These are phyloP conservation scores for Sebastes elongatus DNA, from an alignment of 2,797 vertebrate species.

Conservation along the genomic window DNA sequence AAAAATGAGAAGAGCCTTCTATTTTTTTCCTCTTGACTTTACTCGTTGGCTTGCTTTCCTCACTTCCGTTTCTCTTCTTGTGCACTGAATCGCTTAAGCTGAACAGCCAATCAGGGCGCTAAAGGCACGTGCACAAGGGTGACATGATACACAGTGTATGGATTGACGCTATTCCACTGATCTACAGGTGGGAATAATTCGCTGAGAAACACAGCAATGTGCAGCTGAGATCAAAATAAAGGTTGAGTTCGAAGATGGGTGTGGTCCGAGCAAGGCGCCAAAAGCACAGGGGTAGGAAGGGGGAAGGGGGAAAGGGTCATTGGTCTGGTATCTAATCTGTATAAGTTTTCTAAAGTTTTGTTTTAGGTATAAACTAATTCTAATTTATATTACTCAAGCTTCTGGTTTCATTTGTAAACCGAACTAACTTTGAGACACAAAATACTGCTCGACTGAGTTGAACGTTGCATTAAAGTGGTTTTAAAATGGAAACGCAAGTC, in stretches of 20 bases:
- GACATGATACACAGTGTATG: not conserved
- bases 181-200: no score
- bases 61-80: no score
- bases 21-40: not conserved
- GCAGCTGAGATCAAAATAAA: no score
- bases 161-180: no score
- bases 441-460: not conserved
- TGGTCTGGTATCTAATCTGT: not conserved
- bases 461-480: not conserved
- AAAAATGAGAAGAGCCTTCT: not conserved
- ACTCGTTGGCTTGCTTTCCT: no score
- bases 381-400: not conserved
- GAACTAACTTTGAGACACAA: not conserved
- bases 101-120: not conserved
- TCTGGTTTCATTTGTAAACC: conserved; percentile 13
- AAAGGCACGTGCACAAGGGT: not conserved
- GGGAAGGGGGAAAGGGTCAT: no score
- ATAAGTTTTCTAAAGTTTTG: not conserved
- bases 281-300: no score
- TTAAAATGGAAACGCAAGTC: not conserved
- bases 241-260: no score
- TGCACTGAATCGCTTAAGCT: no score
- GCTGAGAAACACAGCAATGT: no score
- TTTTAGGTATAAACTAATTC: not conserved
- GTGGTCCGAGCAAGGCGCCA: no score